Base-by-base conservation (phyloP, 2,113 vertebrate genomes). In the Egretta garzetta region DNA sequence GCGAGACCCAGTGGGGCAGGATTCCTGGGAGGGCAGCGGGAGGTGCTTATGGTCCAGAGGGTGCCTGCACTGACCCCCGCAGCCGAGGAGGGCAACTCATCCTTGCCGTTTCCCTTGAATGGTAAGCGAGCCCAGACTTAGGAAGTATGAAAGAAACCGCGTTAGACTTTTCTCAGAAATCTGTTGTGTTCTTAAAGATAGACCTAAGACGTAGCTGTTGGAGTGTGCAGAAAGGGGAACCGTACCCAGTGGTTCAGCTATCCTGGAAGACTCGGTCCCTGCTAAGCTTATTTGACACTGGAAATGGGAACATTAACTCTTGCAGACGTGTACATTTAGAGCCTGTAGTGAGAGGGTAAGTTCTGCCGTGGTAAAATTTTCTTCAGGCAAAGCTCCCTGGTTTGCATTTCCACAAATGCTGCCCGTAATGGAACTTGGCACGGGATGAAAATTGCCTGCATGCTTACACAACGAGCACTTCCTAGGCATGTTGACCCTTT, bases 1-100 rank as follows among this genome's bases (percentile, higher is more conserved):
- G 20, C 1, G 17, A 55, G 52, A 74, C 13, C 32, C 14, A 24
- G 0, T 0, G 0, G 33, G 80, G 55, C 59, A 35, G 76, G 59
- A 53, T 41, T 22, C 50, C 58, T 3, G 0, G 1, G 49, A 74
- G 66, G 79, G 70, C 67, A 88, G 60, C 0, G 0, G 55, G 45
- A 60, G 62, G 39, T 58, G 59, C 52, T 59, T 15, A 0, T 0
- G 4, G 32, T 26, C 43, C 27, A 10, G 6, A 21, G 35, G 41
- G 13, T 70, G 33, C 8, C 45, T 58, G 59, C 0, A 37, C 28
- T 32, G 45, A 37, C 47, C 41, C 41, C 32, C 3, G 0, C 58
- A 71, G 72, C 59, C 80, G 53, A 28, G 22, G 53, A 47, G 28
- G 43, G n/a, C 81, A 67, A 32, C 50, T 77, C 59, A 21, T 88